These are phyloP conservation scores for Folsomia candida DNA, from an alignment of 2,888 invertebrate species.

Conservation along the genomic window DNA sequence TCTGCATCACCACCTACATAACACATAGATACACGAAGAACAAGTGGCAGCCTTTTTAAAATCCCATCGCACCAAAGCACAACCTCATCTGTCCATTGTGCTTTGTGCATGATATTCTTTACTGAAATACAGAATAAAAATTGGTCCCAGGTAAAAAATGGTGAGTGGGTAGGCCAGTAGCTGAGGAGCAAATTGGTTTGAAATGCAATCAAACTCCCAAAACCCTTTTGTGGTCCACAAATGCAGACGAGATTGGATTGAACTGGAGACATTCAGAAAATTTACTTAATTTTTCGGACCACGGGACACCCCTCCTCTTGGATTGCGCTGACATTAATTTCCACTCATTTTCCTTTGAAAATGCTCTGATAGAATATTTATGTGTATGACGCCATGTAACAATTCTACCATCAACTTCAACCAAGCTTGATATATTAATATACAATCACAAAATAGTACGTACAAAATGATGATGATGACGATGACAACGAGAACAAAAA, in stretches of 20 bases:
- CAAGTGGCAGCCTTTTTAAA: neutral
- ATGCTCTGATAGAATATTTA: too few relatives aligned
- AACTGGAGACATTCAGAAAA: constrained; percentile 8
- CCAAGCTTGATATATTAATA: too few relatives aligned
- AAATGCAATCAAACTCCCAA: neutral
- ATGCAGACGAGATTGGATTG: neutral
- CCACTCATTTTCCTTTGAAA: neutral
- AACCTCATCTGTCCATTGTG: neutral
- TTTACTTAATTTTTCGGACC: constrained; percentile 22
- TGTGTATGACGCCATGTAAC: too few relatives aligned
- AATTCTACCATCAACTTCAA: too few relatives aligned
- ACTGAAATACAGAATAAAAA: neutral
- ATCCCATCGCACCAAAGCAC: neutral
- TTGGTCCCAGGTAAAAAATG: neutral
- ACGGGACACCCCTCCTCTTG: constrained; percentile 7
- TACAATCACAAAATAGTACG: too few relatives aligned
- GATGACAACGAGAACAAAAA: too few relatives aligned
- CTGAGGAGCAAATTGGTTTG: neutral
- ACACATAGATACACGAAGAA: too few relatives aligned
- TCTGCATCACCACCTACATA: too few relatives aligned
- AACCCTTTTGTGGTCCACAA: neutral
- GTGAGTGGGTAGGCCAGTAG: neutral
- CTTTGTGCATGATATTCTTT: neutral
- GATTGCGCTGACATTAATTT: neutral
- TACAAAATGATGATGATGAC: too few relatives aligned